Conservation (phyloP, 2,113 vertebrate species). For the Oryctolagus cuniculus region DNA sequence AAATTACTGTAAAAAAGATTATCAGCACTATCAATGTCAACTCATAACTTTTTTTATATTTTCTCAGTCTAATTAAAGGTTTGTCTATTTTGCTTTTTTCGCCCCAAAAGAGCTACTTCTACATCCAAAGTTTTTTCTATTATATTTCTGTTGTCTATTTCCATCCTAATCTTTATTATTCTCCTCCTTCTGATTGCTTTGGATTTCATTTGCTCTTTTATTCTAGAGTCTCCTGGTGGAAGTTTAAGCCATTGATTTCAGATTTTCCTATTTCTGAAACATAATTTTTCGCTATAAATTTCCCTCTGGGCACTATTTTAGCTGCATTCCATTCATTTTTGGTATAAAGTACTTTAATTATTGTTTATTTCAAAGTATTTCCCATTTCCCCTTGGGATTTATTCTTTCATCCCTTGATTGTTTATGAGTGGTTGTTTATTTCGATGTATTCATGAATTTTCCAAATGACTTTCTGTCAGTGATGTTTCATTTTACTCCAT, state of each 20-base stretch:
- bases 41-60: neutral
- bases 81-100: neutral
- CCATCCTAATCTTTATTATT: neutral
- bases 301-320: neutral
- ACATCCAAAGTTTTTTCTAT: neutral
- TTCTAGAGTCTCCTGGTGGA: neutral
- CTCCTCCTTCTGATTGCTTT: neutral
- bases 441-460: neutral
- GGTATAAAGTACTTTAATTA: neutral
- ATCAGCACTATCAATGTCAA: neutral
- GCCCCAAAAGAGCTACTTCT: neutral
- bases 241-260: neutral
- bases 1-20: neutral
- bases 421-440: neutral
- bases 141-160: neutral
- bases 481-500: neutral
- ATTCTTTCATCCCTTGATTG: neutral
- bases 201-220: constrained; percentile 6
- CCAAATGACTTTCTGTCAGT: neutral
- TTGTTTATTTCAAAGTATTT: neutral
- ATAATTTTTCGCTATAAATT: neutral
- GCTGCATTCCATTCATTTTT: neutral
- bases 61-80: neutral
- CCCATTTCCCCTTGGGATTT: neutral
- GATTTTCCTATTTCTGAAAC: neutral